Percentiles rank a stretch among this genome's conserved stretches.
Conservation (phyloP, 2,888 invertebrate species). For the Andricus curvator region DNA sequence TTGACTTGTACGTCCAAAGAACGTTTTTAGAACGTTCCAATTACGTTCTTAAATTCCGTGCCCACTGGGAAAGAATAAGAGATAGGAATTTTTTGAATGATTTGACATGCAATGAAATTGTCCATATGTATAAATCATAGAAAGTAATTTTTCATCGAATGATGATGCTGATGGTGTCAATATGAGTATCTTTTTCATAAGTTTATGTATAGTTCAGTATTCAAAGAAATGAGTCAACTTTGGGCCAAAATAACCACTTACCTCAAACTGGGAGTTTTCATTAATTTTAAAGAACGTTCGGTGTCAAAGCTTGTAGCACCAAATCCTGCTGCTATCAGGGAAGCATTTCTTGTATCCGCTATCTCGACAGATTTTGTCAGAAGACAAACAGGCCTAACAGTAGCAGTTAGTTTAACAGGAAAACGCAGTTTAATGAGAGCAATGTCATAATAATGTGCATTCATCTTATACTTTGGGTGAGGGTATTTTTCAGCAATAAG, state of each 20-base stretch:
- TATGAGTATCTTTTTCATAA: neutral
- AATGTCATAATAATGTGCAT: slow-evolving; percentile 67
- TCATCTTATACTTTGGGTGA: slow-evolving; percentile 68
- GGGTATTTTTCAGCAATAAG: slow-evolving; percentile 58
- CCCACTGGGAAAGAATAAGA: no score
- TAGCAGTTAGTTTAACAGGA: slow-evolving; percentile 56
- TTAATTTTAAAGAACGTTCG: slow-evolving; percentile 55
- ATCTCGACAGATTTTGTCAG: slow-evolving; percentile 62
- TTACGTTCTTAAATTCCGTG: no score
- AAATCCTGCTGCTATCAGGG: slow-evolving; percentile 69
- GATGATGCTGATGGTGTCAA: neutral
- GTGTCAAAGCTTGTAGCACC: slow-evolving; percentile 61
- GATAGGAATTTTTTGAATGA: no score
- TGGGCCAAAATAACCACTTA: slow-evolving; percentile 48
- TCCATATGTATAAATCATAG: no score
- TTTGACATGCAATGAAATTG: no score
- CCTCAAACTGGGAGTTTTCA: slow-evolving; percentile 67
- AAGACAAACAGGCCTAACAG: slow-evolving; percentile 68
- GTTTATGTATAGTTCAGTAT: no score
- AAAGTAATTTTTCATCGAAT: no score
- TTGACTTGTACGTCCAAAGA: no score
- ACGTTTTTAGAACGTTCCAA: no score
- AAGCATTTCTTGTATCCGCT: slow-evolving; percentile 49
- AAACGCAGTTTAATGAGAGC: slow-evolving; percentile 65
- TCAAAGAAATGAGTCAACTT: neutral